Conservation (phyloP, 2,888 invertebrate genomes). For the Pseudococcus jackbeardsleyi region DNA sequence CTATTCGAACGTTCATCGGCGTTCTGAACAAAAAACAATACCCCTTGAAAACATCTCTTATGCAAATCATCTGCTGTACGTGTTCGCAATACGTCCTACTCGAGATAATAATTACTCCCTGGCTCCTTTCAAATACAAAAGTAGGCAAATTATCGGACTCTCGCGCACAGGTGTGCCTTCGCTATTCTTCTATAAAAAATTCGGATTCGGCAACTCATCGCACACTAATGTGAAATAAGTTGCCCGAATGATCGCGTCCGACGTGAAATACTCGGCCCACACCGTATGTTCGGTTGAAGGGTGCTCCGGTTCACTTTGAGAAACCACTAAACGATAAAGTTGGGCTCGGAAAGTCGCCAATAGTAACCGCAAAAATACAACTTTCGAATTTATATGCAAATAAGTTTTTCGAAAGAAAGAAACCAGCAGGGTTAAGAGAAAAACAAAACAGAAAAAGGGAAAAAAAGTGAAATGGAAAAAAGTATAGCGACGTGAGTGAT, state of each 20-base stretch:
- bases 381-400: slow-evolving; percentile 52
- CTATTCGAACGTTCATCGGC: neutral
- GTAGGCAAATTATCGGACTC: neutral
- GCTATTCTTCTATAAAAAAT: neutral
- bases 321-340: slow-evolving; percentile 21
- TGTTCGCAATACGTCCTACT: neutral
- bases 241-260: neutral
- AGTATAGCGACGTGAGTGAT: slow-evolving; percentile 32
- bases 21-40: neutral
- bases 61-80: neutral
- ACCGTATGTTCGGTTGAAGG: neutral
- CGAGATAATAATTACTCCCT: neutral
- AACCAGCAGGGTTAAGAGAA: neutral
- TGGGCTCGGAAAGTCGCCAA: slow-evolving; percentile 33
- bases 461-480: slow-evolving; percentile 35
- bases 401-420: neutral
- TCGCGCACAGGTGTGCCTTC: neutral
- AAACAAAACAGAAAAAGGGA: neutral
- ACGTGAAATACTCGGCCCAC: neutral
- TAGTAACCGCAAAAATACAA: slow-evolving; percentile 52
- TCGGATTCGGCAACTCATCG: neutral
- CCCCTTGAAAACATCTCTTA: neutral
- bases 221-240: neutral
- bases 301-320: neutral
- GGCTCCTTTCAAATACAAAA: neutral